phyloP scores from a whole-genome alignment of 2,797 vertebrate species.

The Parauchenoglanis punctatus region DNA sequence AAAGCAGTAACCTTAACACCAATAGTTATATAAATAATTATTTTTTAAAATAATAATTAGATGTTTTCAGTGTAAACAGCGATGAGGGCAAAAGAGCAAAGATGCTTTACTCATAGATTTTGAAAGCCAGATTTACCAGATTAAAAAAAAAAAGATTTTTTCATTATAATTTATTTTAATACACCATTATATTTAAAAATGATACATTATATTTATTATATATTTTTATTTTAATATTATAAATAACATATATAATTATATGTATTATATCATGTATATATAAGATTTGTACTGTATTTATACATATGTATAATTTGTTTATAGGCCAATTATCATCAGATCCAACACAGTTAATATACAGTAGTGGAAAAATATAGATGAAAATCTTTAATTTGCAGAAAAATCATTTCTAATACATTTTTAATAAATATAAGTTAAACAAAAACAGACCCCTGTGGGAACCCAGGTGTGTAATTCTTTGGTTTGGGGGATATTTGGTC shows the following conservation, averaged over 20 bases:
- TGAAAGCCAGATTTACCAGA: not conserved
- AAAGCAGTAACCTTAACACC: not conserved
- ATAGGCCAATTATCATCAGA: not conserved
- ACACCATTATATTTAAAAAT: too few relatives aligned
- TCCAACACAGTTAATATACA: not conserved
- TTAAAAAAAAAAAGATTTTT: not conserved
- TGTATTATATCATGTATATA: too few relatives aligned
- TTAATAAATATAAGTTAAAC: not conserved
- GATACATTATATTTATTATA: too few relatives aligned
- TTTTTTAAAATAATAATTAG: not conserved
- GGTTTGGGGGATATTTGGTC: not conserved
- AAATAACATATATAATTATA: too few relatives aligned
- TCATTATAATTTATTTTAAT: too few relatives aligned
- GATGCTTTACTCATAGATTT: not conserved
- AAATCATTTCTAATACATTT: not conserved
- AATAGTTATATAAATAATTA: not conserved
- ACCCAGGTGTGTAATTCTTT: not conserved
- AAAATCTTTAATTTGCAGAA: not conserved
- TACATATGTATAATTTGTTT: not conserved
- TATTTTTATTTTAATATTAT: too few relatives aligned
- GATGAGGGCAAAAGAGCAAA: not conserved
- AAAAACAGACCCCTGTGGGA: not conserved
- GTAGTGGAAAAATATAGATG: not conserved
- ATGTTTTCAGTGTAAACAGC: not conserved
- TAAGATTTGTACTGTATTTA: not conserved